phyloP scores from a whole-genome alignment of 2,797 vertebrate genomes.

The Pseudochromis fuscus region DNA sequence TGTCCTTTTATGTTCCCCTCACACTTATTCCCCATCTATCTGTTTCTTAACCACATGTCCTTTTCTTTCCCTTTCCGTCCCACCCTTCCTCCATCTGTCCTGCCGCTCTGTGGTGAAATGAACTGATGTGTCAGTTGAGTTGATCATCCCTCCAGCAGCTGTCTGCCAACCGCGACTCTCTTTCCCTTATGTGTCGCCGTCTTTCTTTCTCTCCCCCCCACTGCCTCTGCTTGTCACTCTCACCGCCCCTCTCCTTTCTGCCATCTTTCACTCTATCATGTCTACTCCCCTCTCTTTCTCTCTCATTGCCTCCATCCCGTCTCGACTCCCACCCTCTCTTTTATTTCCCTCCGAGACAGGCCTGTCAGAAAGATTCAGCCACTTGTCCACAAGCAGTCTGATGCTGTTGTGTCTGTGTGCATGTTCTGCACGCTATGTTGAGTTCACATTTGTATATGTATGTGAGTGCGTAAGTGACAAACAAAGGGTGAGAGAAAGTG shows the following conservation, averaged over 20 bases:
- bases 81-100: slow-evolving; percentile 68
- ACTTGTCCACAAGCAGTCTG: slow-evolving; percentile 65
- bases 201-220: slow-evolving; percentile 60
- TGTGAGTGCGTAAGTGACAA: slow-evolving; percentile 21
- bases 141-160: slow-evolving; percentile 83
- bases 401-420: slow-evolving; percentile 53
- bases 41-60: slow-evolving; percentile 54
- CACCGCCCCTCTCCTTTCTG: slow-evolving; percentile 46
- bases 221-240: slow-evolving; percentile 71
- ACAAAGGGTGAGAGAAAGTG: slow-evolving; percentile 20
- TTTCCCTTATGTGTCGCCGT: slow-evolving; percentile 66
- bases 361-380: slow-evolving; percentile 75
- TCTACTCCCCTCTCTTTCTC: slow-evolving; percentile 49
- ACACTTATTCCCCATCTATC: slow-evolving; percentile 43
- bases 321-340: slow-evolving; percentile 57
- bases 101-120: slow-evolving; percentile 65
- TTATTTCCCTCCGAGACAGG: slow-evolving; percentile 62
- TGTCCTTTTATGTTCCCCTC: slow-evolving; percentile 43
- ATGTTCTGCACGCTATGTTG: slow-evolving; percentile 31
- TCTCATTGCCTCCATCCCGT: slow-evolving; percentile 39
- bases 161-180: slow-evolving; percentile 75
- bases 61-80: slow-evolving; percentile 44
- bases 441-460: slow-evolving; percentile 30
- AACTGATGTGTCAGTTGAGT: slow-evolving; percentile 80
- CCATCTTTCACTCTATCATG: slow-evolving; percentile 70